phyloP scores from a whole-genome alignment of 2,113 vertebrate species.

The Pimephales promelas region DNA sequence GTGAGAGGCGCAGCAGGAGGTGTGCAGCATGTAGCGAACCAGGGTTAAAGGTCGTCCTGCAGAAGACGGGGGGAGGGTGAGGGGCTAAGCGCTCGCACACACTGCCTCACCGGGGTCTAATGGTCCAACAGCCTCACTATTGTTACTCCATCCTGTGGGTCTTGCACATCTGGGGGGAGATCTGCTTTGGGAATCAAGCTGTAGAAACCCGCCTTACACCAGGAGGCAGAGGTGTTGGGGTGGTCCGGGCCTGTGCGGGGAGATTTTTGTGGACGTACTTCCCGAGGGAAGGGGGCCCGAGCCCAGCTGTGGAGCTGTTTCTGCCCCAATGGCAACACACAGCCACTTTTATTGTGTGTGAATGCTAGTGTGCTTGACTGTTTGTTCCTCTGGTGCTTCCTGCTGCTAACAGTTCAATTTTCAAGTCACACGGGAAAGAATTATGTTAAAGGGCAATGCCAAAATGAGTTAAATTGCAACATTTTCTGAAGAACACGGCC shows the following conservation, averaged over 20 bases:
- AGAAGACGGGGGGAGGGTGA: slow-evolving; percentile 14
- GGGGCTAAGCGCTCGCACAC: slow-evolving; percentile 29
- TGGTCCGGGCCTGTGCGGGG: neutral
- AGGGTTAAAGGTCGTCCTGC: slow-evolving; percentile 41
- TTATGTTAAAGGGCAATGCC: slow-evolving; percentile 36
- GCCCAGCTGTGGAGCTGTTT: slow-evolving; percentile 29
- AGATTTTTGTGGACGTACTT: slow-evolving; percentile 1
- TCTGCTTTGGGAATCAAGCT: slow-evolving; percentile 4
- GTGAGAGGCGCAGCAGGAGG: slow-evolving; percentile 35
- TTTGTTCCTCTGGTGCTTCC: slow-evolving; percentile 30
- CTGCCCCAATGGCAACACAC: slow-evolving; percentile 26
- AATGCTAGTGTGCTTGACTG: slow-evolving; percentile 23
- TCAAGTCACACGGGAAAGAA: slow-evolving; percentile 24
- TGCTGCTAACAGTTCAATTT: slow-evolving; percentile 16
- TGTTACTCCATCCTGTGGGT: slow-evolving; percentile 37
- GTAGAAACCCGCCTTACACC: neutral
- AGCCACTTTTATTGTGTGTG: slow-evolving; percentile 36
- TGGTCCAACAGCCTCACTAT: slow-evolving; percentile 42
- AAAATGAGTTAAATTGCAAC: slow-evolving; percentile 6
- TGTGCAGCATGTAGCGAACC: slow-evolving; percentile 21
- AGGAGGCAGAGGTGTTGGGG: slow-evolving; percentile 24
- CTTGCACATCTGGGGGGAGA: slow-evolving; percentile 41
- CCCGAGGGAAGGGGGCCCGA: neutral
- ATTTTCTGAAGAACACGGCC: neutral
- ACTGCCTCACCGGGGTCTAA: slow-evolving; percentile 11